Evolutionary conservation across 2,888 invertebrate species (phyloP).

Genomic region (Drosophila greeni): DNA sequence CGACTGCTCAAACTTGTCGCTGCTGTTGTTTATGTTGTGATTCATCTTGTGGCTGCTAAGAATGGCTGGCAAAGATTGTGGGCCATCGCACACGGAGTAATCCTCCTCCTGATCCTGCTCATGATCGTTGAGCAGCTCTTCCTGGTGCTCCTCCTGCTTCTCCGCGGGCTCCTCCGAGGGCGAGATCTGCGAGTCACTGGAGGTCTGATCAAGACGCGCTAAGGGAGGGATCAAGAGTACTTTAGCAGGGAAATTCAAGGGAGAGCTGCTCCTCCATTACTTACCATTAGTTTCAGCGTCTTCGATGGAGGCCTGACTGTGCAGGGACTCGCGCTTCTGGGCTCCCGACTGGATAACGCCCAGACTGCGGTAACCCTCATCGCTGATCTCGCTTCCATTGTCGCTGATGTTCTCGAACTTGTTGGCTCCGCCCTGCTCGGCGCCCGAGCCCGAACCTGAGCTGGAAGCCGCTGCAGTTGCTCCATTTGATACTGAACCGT

Average conservation of each 20-base stretch:
- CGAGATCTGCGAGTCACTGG: slow-evolving; percentile 78
- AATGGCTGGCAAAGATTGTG: slow-evolving; percentile 73
- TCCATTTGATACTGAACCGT: background rate
- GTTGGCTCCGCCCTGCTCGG: slow-evolving; percentile 57
- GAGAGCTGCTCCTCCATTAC: background rate
- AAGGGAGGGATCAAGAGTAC: background rate
- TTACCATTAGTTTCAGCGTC: slow-evolving; percentile 86
- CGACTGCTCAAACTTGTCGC: slow-evolving; percentile 76
- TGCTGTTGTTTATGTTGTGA: slow-evolving; percentile 51
- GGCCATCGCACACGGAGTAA: slow-evolving; percentile 62
- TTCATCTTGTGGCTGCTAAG: slow-evolving; percentile 46
- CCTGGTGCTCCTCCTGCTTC: slow-evolving; percentile 21
- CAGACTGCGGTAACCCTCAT: slow-evolving; percentile 90
- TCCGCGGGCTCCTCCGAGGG: slow-evolving; percentile 78
- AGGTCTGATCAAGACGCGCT: slow-evolving; percentile 83
- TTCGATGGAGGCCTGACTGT: slow-evolving; percentile 86
- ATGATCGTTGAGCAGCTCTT: slow-evolving; percentile 6
- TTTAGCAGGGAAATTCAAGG: background rate
- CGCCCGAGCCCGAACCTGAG: slow-evolving; percentile 6
- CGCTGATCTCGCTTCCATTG: slow-evolving; percentile 90
- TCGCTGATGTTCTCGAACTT: slow-evolving; percentile 84
- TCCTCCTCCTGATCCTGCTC: slow-evolving; percentile 9
- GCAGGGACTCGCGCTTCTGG: slow-evolving; percentile 83
- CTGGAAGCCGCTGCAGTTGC: background rate
- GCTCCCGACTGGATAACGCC: slow-evolving; percentile 83